A percentile compares a stretch with the other conserved stretches of the same genome.
phyloP scores from a whole-genome alignment of 92 coral and sea anemone species.

The Epizoanthus fatuus region DNA sequence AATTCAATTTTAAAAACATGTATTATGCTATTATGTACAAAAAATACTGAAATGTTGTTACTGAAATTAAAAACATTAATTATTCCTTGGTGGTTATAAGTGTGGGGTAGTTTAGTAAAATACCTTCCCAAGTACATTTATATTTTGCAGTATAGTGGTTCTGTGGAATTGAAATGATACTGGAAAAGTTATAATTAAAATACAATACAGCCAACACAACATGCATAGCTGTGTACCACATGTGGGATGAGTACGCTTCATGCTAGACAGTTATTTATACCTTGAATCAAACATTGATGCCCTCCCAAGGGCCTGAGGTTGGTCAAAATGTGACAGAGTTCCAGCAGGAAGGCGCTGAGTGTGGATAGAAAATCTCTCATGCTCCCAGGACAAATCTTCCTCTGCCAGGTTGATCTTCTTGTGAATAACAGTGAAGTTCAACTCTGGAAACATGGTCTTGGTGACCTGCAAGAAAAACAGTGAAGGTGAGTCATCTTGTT shows the following conservation, averaged over 20 bases:
- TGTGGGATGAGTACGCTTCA: too few relatives aligned
- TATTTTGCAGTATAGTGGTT: too few relatives aligned
- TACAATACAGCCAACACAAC: background rate
- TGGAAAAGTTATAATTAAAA: too few relatives aligned
- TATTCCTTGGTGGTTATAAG: too few relatives aligned
- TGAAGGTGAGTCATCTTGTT: background rate
- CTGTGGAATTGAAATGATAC: background rate
- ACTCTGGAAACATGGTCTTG: constrained; percentile 78
- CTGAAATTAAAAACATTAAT: too few relatives aligned
- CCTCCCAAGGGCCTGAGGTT: constrained; percentile 85
- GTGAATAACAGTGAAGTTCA: constrained; percentile 90
- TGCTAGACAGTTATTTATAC: constrained; percentile 33
- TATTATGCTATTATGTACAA: too few relatives aligned
- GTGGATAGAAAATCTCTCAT: constrained; percentile 94
- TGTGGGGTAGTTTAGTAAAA: too few relatives aligned
- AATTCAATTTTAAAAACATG: too few relatives aligned
- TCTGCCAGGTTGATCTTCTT: constrained; percentile 96
- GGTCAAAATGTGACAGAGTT: constrained; percentile 88
- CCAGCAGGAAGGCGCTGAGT: constrained; percentile 98
- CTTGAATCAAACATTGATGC: constrained; percentile 93
- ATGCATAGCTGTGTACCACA: too few relatives aligned
- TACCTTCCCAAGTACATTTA: too few relatives aligned
- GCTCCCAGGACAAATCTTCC: constrained; percentile 95
- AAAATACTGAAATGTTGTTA: too few relatives aligned
- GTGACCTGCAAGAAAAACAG: constrained; percentile 68